Conservation (phyloP, 2,888 invertebrate species). For the Melikaiella ostensackeni region DNA sequence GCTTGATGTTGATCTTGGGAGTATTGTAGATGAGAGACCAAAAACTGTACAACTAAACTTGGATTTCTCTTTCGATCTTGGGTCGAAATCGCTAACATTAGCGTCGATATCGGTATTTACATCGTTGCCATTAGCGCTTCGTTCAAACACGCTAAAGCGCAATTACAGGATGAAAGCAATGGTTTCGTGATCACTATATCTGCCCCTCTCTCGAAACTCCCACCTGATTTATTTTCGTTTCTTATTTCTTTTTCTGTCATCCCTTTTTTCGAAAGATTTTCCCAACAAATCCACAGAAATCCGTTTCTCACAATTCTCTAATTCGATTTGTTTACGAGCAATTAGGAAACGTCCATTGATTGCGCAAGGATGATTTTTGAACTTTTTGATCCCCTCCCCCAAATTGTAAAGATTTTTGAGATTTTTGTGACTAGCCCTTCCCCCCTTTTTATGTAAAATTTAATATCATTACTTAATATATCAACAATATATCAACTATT, state of each 20-base stretch:
- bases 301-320: not conserved
- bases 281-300: not conserved
- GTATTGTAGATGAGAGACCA: not conserved
- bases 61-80: conserved; percentile 16
- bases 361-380: too few relatives aligned
- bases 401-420: too few relatives aligned
- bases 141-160: conserved; percentile 69
- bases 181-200: conserved; percentile 64
- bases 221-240: conserved; percentile 14
- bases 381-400: too few relatives aligned
- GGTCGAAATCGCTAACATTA: not conserved
- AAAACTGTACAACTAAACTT: conserved; percentile 5
- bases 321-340: too few relatives aligned
- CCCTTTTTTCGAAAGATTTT: conserved; percentile 43
- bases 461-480: too few relatives aligned
- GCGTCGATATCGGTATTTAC: conserved; percentile 70
- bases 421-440: too few relatives aligned
- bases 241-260: conserved; percentile 40
- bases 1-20: conserved; percentile 20
- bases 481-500: too few relatives aligned
- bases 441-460: too few relatives aligned
- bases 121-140: conserved; percentile 70
- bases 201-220: conserved; percentile 34
- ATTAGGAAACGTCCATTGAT: too few relatives aligned
- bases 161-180: conserved; percentile 68